Evolutionary conservation across 1,140 invertebrate genomes (phyloP), one percentile per base, ranked within the genome.

Genomic region (Drosophila neocordata): DNA sequence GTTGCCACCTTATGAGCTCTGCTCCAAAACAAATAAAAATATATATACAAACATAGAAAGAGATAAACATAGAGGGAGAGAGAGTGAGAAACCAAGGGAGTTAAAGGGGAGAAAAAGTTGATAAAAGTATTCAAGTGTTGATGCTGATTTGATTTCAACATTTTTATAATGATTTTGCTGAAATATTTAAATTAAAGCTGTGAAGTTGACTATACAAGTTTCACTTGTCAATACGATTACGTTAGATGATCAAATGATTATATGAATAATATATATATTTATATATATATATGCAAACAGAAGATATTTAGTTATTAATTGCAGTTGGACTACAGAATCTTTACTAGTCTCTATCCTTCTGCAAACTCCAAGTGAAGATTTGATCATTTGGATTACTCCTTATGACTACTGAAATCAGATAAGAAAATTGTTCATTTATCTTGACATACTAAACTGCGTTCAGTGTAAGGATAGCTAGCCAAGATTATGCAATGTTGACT

Each of bases 401-500:
- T 31, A 31, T 31, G 27, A 6, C 6, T 7, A 31, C 27, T 31
- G 27, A 31, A 31, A 6, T 31, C 7, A 31, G 27, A 31, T 31
- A 24, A 24, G 22, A 24, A 24, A 24, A 24, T 24, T 24, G 22
- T 2, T 2, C 27, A 31, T 31, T 6, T 31, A 31, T 31, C 5
- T 31, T 31, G 6, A 31, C 5, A 31, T 1, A 31, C 2, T 44
- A 7, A 44, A 44, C 15, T 41, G 13, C 27, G 6, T 24, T 24
- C 4, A 24, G 12, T 38, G n/a, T 0, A 44, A 44, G 41, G 53
- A 31, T 51, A 67, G 56, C 38, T 15, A 70, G 68, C 68, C 35
- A 22, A 44, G 20, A 65, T 85, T 87, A 81, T 74, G 81, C 67
- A 87, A 87, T 62, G 52, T 31, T 15, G 56, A 38, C n/a, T 64